These are phyloP conservation scores for Macrophya alboannulata DNA, from an alignment of 2,888 invertebrate species.

Conservation along the genomic window DNA sequence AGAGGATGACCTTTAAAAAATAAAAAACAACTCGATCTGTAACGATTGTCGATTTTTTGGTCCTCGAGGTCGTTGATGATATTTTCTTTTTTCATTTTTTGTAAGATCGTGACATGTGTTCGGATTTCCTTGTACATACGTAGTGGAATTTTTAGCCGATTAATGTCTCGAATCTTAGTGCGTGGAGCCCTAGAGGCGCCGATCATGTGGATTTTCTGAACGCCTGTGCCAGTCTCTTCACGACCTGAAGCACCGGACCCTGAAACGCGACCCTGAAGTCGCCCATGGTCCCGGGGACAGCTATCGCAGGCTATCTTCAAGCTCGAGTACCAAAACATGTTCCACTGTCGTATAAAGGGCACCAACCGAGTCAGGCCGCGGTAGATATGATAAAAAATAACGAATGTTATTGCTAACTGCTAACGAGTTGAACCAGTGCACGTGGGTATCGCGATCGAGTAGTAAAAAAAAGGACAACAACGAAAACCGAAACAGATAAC, in stretches of 20 bases:
- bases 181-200: neutral
- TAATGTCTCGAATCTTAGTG: too few relatives aligned
- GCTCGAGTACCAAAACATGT: slow-evolving; percentile 78
- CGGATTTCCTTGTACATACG: neutral
- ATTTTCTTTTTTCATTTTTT: neutral
- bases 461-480: slow-evolving; percentile 17
- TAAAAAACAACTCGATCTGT: neutral
- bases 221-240: neutral
- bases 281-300: slow-evolving; percentile 58
- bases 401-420: slow-evolving; percentile 78
- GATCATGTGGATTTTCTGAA: slow-evolving; percentile 50
- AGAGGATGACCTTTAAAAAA: neutral
- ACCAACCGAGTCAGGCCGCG: slow-evolving; percentile 63
- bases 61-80: neutral
- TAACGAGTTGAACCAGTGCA: slow-evolving; percentile 76
- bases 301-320: slow-evolving; percentile 75
- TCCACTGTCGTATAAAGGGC: slow-evolving; percentile 75
- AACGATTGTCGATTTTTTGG: too few relatives aligned
- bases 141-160: too few relatives aligned
- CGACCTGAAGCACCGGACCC: neutral
- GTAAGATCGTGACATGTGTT: neutral
- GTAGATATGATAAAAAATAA: slow-evolving; percentile 77
- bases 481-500: slow-evolving; percentile 18
- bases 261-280: slow-evolving; percentile 59
- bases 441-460: slow-evolving; percentile 67